These are phyloP conservation scores for Masnerella sp. DNA, from an alignment of 2,888 invertebrate species.

Conservation along the genomic window DNA sequence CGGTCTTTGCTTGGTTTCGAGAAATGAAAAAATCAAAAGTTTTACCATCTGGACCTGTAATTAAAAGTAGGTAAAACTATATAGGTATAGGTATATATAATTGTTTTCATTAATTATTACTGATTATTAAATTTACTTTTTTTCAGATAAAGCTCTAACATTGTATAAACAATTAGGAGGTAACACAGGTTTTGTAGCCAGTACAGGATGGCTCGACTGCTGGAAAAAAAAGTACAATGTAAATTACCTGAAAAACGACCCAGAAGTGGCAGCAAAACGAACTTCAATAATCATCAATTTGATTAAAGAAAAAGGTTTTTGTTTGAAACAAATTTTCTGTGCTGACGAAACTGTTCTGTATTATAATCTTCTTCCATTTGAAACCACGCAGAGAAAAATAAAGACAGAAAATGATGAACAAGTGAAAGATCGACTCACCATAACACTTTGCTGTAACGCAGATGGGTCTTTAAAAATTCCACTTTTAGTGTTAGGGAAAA, in stretches of 20 bases:
- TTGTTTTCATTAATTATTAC: too few species aligned
- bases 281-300: background rate
- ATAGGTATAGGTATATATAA: too few species aligned
- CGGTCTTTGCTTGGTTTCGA: slow-evolving; percentile 17
- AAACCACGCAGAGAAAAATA: background rate
- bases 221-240: slow-evolving; percentile 40
- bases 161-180: slow-evolving; percentile 21
- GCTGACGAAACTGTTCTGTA: slow-evolving; percentile 33
- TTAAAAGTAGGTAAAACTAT: too few species aligned
- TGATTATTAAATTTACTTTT: background rate
- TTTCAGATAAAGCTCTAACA: slow-evolving; percentile 25
- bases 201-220: slow-evolving; percentile 46
- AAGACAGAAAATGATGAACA: background rate
- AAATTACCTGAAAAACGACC: slow-evolving; percentile 5
- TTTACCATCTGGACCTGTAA: slow-evolving; percentile 4
- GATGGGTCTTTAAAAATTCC: slow-evolving; percentile 40
- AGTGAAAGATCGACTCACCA: slow-evolving; percentile 20
- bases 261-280: slow-evolving; percentile 5
- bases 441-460: slow-evolving; percentile 44
- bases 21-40: slow-evolving; percentile 11
- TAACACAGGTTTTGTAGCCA: slow-evolving; percentile 23
- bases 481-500: slow-evolving; percentile 29
- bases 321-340: slow-evolving; percentile 31
- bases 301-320: slow-evolving; percentile 11
- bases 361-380: slow-evolving; percentile 16